Base-by-base conservation (phyloP, 92 coral and sea anemone species). In the Meandrina meandrites region DNA sequence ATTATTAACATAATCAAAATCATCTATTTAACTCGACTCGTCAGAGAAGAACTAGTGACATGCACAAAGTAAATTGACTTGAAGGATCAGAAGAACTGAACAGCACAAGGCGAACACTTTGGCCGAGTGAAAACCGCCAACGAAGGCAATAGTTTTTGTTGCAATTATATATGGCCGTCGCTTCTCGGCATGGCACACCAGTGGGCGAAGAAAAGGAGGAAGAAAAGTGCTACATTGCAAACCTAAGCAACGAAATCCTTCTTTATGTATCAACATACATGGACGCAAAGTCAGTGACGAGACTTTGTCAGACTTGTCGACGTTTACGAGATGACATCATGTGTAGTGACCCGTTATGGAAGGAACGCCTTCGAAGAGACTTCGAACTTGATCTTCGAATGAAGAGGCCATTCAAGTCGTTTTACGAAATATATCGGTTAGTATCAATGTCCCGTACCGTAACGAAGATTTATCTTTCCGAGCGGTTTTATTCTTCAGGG, bases 271-370 rank as follows among this genome's bases (percentile, higher is more conserved):
- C 91, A 27, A 88, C 86, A 47, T 91, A 81, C 83, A 86, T 92
- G 66, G 96, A 95, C 69, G 92, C 93, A 1, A 90, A 48, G 34
- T 92, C 99, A 21, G 91, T 88, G 30, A 42, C 83, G 24, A 92
- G 88, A 37, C 79, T 93, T 24, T 79, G 91, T 48, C 96, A 90
- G 60, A 93, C 99, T 11, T 95, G 99, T 84, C 78, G 85, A 34
- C 94, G 96, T 37, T 89, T 97, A 27, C 88, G 92, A 36, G 84
- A 75, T 42, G 89, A 89, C 37, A 86, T 92, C 60, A 87, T 78
- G 70, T 92, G 84, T 68, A 90, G 94, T 74, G 97, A 97, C 40
- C 93, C 88, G 7, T 87, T 97, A 5, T 97, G 99, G 99, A 91
- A 92, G 69, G 83, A 88, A 37, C 89, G 94, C 73, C 93, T 96